Conservation (phyloP, 2,797 vertebrate species). For the Micromesistius poutassou region DNA sequence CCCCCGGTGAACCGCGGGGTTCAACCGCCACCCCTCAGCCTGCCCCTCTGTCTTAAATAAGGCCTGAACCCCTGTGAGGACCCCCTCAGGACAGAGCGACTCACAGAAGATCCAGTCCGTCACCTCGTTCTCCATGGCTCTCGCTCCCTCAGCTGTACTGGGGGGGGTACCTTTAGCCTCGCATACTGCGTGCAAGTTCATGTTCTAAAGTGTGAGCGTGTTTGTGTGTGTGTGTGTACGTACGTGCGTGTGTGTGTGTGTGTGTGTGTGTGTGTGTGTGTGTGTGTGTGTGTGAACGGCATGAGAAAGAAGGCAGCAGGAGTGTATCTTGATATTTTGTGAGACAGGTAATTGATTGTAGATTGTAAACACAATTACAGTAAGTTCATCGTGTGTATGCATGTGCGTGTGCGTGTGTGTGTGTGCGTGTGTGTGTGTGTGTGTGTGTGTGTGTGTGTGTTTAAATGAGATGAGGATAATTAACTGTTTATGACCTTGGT, state of each 20-base stretch:
- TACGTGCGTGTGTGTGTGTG: slow-evolving; percentile 20
- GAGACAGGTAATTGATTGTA: background rate
- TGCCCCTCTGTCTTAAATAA: slow-evolving; percentile 1
- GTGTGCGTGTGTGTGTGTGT: slow-evolving; percentile 2
- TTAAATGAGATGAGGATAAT: slow-evolving; percentile 22
- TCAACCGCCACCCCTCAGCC: slow-evolving; percentile 27
- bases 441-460: slow-evolving; percentile 1
- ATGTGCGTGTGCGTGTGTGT: background rate
- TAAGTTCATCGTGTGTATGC: background rate
- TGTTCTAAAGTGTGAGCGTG: slow-evolving; percentile 11
- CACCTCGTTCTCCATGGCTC: slow-evolving; percentile 1
- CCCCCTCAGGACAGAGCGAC: background rate
- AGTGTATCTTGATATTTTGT: background rate
- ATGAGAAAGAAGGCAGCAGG: background rate
- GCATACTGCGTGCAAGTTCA: slow-evolving; percentile 27
- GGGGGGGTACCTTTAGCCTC: slow-evolving; percentile 33
- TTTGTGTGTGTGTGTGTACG: slow-evolving; percentile 8
- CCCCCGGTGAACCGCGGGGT: background rate
- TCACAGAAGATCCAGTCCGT: slow-evolving; percentile 13
- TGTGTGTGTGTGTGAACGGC: slow-evolving; percentile 3
- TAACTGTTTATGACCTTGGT: slow-evolving; percentile 22
- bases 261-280: slow-evolving; percentile 13
- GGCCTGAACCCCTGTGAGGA: slow-evolving; percentile 1
- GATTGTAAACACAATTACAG: background rate
- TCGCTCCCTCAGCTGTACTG: slow-evolving; percentile 23